Evolutionary conservation across 2,113 vertebrate genomes (phyloP).

Genomic region (Lucifuga dentata): DNA sequence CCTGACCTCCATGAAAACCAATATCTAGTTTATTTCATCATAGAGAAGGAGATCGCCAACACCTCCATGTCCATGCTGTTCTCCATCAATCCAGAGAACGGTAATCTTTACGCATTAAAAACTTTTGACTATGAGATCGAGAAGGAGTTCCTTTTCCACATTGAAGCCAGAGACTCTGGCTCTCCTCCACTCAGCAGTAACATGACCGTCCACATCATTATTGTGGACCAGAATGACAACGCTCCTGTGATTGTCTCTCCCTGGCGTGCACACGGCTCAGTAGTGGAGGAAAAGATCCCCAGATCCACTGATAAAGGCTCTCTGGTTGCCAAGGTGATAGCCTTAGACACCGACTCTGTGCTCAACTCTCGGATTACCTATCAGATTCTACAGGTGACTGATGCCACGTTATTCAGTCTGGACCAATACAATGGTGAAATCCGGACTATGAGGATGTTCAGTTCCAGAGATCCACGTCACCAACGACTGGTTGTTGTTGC

Average conservation of each 20-base stretch:
- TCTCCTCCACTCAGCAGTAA: slow-evolving; percentile 84
- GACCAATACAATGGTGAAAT: slow-evolving; percentile 79
- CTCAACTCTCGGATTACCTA: slow-evolving; percentile 84
- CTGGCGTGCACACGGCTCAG: slow-evolving; percentile 77
- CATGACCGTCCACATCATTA: slow-evolving; percentile 81
- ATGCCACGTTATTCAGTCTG: slow-evolving; percentile 82
- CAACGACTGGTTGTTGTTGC: slow-evolving; percentile 82
- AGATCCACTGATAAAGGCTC: slow-evolving; percentile 82
- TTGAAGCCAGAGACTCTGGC: slow-evolving; percentile 84
- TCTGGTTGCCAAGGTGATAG: slow-evolving; percentile 80
- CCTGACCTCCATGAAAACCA: slow-evolving; percentile 83
- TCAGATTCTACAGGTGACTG: slow-evolving; percentile 79
- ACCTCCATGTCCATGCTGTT: slow-evolving; percentile 85
- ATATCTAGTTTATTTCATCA: slow-evolving; percentile 84
- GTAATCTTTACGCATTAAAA: slow-evolving; percentile 87
- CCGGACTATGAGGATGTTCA: slow-evolving; percentile 82
- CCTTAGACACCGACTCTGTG: slow-evolving; percentile 78
- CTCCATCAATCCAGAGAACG: slow-evolving; percentile 86
- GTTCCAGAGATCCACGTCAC: slow-evolving; percentile 76
- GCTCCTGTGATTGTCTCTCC: slow-evolving; percentile 82
- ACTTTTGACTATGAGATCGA: slow-evolving; percentile 89
- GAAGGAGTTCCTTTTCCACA: slow-evolving; percentile 83
- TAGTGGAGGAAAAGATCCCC: slow-evolving; percentile 81
- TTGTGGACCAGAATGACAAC: slow-evolving; percentile 87
- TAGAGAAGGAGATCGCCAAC: slow-evolving; percentile 78